A percentile compares a stretch with the other conserved stretches of the same genome.
Conservation (phyloP, 2,797 vertebrate genomes). For the Hipposideros larvatus region DNA sequence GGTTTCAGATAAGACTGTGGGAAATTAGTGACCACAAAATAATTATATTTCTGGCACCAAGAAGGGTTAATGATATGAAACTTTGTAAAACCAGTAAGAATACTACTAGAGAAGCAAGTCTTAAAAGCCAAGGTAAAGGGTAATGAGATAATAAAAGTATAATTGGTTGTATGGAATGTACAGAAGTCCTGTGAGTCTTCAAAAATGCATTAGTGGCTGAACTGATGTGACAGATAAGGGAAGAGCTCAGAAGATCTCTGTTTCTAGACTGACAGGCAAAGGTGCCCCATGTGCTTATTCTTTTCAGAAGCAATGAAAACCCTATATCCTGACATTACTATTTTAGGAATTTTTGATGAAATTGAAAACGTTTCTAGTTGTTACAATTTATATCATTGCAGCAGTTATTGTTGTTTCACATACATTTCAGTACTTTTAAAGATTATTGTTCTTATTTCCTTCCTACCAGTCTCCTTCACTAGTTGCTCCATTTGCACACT, state of each 20-base stretch:
- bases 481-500: background rate
- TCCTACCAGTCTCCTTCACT: background rate
- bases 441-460: background rate
- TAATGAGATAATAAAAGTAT: background rate
- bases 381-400: background rate
- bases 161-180: background rate
- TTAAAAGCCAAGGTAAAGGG: conserved; percentile 18
- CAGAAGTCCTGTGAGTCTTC: background rate
- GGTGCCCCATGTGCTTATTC: background rate
- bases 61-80: conserved; percentile 7
- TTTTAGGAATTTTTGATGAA: background rate
- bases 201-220: background rate
- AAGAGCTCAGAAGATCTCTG: background rate
- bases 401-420: background rate
- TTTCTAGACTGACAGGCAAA: background rate
- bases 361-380: background rate
- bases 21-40: background rate
- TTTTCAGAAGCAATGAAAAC: background rate
- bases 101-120: background rate
- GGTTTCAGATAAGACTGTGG: background rate
- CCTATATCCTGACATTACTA: background rate
- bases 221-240: too few species aligned
- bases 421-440: background rate
- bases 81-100: background rate
- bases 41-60: conserved; percentile 15